Conservation (phyloP, 2,888 invertebrate species). For the Cabera pusaria region DNA sequence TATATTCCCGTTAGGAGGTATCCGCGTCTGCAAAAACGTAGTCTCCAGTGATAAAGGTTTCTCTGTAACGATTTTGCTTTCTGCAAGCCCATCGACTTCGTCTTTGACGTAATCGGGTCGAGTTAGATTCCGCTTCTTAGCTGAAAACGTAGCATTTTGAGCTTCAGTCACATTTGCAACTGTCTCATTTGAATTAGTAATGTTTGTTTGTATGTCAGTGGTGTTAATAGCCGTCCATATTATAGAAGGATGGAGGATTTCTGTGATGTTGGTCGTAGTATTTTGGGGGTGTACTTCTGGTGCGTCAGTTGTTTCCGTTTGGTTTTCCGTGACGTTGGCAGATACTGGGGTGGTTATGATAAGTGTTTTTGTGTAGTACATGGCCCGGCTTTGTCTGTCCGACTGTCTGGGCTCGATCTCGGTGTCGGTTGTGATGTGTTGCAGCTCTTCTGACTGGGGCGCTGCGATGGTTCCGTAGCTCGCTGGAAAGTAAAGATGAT, state of each 20-base stretch:
- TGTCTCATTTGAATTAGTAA: slow-evolving; percentile 43
- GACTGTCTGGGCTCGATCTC: slow-evolving; percentile 43
- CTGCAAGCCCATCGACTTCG: slow-evolving; percentile 49
- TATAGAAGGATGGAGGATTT: slow-evolving; percentile 45
- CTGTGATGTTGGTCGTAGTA: slow-evolving; percentile 41
- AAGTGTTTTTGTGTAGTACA: slow-evolving; percentile 67
- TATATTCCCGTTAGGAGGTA: slow-evolving; percentile 62
- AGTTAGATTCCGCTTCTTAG: slow-evolving; percentile 63
- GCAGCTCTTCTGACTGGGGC: slow-evolving; percentile 64
- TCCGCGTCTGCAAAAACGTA: slow-evolving; percentile 65
- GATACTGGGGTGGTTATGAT: slow-evolving; percentile 41
- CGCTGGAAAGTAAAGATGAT: slow-evolving; percentile 57
- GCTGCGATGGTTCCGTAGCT: slow-evolving; percentile 56
- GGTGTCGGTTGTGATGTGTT: slow-evolving; percentile 51
- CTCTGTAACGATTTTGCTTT: slow-evolving; percentile 72
- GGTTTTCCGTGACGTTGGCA: slow-evolving; percentile 45
- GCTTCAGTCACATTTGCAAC: slow-evolving; percentile 51
- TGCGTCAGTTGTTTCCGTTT: slow-evolving; percentile 27
- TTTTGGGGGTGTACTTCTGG: slow-evolving; percentile 31
- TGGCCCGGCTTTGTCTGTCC: slow-evolving; percentile 63
- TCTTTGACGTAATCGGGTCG: slow-evolving; percentile 63
- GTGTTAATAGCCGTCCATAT: slow-evolving; percentile 61
- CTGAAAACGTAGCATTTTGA: slow-evolving; percentile 56
- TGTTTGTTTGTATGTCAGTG: slow-evolving; percentile 33
- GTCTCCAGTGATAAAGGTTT: slow-evolving; percentile 74